Conservation (phyloP, 2,888 invertebrate species). For the Agrenia bidenticulata region DNA sequence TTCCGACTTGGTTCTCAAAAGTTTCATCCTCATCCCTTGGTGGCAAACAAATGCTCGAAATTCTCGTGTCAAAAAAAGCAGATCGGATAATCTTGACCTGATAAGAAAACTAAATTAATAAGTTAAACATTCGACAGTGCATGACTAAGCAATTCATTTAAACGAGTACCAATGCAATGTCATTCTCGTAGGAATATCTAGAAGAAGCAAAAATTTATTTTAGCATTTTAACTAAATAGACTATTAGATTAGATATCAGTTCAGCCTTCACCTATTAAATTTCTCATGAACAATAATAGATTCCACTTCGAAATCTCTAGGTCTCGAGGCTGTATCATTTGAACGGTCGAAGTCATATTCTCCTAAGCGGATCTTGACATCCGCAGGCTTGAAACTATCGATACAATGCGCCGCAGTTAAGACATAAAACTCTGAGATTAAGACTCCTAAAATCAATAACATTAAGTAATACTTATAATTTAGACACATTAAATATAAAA, state of each 20-base stretch:
- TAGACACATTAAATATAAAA: too few relatives aligned
- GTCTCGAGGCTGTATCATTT: slow-evolving; percentile 68
- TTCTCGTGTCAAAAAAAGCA: slow-evolving; percentile 59
- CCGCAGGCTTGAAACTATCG: slow-evolving; percentile 61
- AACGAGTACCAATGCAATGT: slow-evolving; percentile 73
- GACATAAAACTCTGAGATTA: slow-evolving; percentile 76
- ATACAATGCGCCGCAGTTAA: slow-evolving; percentile 72
- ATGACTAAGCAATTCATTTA: too few relatives aligned
- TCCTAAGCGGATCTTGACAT: slow-evolving; percentile 72
- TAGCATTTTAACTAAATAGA: too few relatives aligned
- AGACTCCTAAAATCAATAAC: too few relatives aligned
- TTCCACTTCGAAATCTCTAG: slow-evolving; percentile 65
- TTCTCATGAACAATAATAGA: slow-evolving; percentile 68
- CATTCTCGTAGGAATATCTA: slow-evolving; percentile 68
- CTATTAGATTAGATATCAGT: too few relatives aligned
- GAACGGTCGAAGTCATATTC: slow-evolving; percentile 72
- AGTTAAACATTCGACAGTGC: background rate
- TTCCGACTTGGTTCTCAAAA: slow-evolving; percentile 65
- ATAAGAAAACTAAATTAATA: background rate
- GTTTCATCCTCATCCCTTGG: slow-evolving; percentile 63
- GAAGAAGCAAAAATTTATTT: slow-evolving; percentile 2
- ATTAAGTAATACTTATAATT: too few relatives aligned
- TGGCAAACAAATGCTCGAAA: slow-evolving; percentile 83
- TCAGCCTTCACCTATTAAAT: slow-evolving; percentile 64
- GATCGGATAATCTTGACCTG: slow-evolving; percentile 38